phyloP scores from a whole-genome alignment of 2,888 invertebrate genomes.

The Orgyia antiqua region DNA sequence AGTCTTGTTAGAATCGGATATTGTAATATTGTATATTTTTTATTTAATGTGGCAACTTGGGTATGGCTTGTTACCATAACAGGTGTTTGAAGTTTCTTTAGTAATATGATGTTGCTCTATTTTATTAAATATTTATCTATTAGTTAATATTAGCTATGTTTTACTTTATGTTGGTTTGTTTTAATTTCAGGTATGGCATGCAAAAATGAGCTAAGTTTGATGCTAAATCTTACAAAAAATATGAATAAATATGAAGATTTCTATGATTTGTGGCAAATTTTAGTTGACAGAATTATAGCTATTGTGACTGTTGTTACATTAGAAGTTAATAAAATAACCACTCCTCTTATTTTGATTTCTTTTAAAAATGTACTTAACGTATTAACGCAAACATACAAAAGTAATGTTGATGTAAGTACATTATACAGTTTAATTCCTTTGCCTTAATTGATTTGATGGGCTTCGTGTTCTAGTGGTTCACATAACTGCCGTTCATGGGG shows the following conservation, averaged over 20 bases:
- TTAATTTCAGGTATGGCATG: conserved; percentile 20
- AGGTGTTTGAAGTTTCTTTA: conserved; percentile 60
- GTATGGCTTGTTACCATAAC: conserved; percentile 42
- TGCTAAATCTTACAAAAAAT: conserved; percentile 24
- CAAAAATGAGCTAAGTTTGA: conserved; percentile 25
- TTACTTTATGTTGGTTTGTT: not conserved
- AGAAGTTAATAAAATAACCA: conserved; percentile 17
- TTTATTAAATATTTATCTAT: no score
- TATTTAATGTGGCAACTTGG: conserved; percentile 47
- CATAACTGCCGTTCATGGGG: no score
- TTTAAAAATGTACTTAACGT: conserved; percentile 34
- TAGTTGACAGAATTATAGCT: conserved; percentile 33
- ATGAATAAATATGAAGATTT: conserved; percentile 26
- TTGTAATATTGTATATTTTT: conserved; percentile 29
- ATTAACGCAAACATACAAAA: conserved; percentile 19
- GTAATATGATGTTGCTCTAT: conserved; percentile 58
- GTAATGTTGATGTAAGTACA: conserved; percentile 26
- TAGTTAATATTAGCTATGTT: not conserved
- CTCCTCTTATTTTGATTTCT: conserved; percentile 28
- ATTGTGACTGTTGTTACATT: conserved; percentile 25
- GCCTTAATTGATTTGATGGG: no score
- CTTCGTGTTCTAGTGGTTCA: no score
- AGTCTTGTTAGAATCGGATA: conserved; percentile 22
- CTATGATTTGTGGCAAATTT: conserved; percentile 25
- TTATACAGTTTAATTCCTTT: no score